A percentile compares a stretch with the other conserved stretches of the same genome.
Conservation (phyloP, 1,140 invertebrate genomes). For the Platorchestia sp. region DNA sequence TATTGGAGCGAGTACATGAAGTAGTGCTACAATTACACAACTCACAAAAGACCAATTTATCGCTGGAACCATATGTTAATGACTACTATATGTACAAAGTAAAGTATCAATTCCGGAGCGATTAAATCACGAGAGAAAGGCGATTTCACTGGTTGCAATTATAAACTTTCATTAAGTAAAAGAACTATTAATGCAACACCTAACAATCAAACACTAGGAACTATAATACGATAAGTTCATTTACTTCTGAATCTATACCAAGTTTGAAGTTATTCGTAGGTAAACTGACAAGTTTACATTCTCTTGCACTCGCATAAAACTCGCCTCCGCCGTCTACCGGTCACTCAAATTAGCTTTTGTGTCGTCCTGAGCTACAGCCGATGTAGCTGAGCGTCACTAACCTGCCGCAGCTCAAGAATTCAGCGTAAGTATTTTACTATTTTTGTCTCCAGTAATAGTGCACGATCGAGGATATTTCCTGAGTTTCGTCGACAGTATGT, state of each 20-base stretch:
- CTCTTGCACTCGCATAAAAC: neutral
- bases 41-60: no score
- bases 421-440: neutral
- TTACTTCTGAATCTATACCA: neutral
- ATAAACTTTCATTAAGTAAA: no score
- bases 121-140: no score
- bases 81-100: no score
- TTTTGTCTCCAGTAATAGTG: neutral
- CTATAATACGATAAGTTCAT: no score
- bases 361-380: neutral
- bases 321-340: neutral
- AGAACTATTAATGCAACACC: no score
- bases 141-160: no score
- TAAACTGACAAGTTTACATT: neutral
- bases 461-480: neutral
- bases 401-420: neutral
- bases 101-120: no score
- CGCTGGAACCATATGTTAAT: no score
- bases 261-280: neutral
- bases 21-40: no score
- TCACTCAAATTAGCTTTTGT: neutral
- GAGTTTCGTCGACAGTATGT: neutral
- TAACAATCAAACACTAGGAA: no score
- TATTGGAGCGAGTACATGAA: no score
- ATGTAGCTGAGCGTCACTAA: neutral